These are phyloP conservation scores for Steinernema carpocapsae DNA, from an alignment of 2,888 invertebrate species.

Conservation along the genomic window DNA sequence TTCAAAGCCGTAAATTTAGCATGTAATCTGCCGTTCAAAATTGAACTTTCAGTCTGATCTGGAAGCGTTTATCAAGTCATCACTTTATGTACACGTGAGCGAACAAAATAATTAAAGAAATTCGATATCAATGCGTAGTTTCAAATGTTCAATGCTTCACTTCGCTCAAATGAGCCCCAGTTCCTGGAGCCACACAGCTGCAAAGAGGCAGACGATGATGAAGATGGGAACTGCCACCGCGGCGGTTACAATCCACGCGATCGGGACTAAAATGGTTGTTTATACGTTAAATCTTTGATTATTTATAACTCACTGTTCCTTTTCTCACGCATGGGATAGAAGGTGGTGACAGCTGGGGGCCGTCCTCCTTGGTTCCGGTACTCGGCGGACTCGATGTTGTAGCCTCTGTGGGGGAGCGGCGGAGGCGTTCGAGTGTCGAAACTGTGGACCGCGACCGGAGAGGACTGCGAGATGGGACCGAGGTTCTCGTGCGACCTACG, in stretches of 20 bases:
- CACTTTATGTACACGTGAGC: slow-evolving; percentile 20
- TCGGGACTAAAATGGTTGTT: slow-evolving; percentile 51
- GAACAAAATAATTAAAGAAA: neutral
- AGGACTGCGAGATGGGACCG: neutral
- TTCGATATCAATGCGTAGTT: slow-evolving; percentile 11
- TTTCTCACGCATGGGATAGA: slow-evolving; percentile 22
- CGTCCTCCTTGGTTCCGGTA: slow-evolving; percentile 10
- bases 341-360: slow-evolving; percentile 2
- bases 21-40: too few relatives aligned
- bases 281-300: neutral
- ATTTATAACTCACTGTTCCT: neutral
- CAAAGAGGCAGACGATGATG: slow-evolving; percentile 58
- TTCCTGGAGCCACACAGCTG: slow-evolving; percentile 66
- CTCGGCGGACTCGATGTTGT: slow-evolving; percentile 23
- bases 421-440: slow-evolving; percentile 25
- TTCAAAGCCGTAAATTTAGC: too few relatives aligned
- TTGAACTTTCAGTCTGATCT: too few relatives aligned
- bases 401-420: slow-evolving; percentile 23
- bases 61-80: too few relatives aligned
- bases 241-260: slow-evolving; percentile 55
- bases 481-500: slow-evolving; percentile 20
- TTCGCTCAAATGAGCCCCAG: slow-evolving; percentile 45
- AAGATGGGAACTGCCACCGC: slow-evolving; percentile 61
- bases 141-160: neutral
- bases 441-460: neutral